Conservation (phyloP, 1,140 invertebrate genomes). For the Drosophila malerkotliana region DNA sequence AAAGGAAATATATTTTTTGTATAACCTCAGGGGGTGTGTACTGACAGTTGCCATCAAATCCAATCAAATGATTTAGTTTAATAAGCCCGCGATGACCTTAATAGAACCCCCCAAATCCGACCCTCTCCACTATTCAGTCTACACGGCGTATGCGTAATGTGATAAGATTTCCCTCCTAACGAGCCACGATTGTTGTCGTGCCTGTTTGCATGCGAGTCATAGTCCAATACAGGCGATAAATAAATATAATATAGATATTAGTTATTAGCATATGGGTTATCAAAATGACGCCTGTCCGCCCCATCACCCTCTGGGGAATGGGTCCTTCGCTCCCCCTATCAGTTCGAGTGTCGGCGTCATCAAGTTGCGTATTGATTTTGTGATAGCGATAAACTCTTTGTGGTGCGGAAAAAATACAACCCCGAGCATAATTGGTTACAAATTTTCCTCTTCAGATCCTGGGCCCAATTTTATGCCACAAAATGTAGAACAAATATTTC, state of each 20-base stretch:
- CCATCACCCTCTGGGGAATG: no score
- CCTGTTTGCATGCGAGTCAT: constrained; percentile 53
- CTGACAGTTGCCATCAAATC: constrained; percentile 50
- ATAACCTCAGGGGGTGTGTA: not conserved
- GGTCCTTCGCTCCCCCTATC: not conserved
- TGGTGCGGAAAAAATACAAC: constrained; percentile 36
- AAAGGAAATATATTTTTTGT: not conserved
- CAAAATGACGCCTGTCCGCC: constrained; percentile 23
- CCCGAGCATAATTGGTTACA: constrained; percentile 71
- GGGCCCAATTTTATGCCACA: constrained; percentile 39
- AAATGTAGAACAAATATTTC: constrained; percentile 21
- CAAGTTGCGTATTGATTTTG: constrained; percentile 72
- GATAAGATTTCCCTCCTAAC: constrained; percentile 72
- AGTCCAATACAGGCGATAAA: constrained; percentile 72
- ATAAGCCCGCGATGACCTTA: constrained; percentile 71
- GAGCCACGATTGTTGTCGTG: constrained; percentile 58
- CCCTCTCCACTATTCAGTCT: not conserved
- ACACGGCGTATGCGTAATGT: constrained; percentile 74
- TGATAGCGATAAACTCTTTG: constrained; percentile 57
- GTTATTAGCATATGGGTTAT: constrained; percentile 80
- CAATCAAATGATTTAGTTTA: constrained; percentile 72
- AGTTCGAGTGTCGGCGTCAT: constrained; percentile 62
- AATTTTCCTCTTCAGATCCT: constrained; percentile 46
- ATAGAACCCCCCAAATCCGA: constrained; percentile 22
- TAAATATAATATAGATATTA: constrained; percentile 80